Evolutionary conservation across 2,888 invertebrate genomes (phyloP), one percentile per base, ranked within the genome.

Genomic region (Salpingus planirostris): DNA sequence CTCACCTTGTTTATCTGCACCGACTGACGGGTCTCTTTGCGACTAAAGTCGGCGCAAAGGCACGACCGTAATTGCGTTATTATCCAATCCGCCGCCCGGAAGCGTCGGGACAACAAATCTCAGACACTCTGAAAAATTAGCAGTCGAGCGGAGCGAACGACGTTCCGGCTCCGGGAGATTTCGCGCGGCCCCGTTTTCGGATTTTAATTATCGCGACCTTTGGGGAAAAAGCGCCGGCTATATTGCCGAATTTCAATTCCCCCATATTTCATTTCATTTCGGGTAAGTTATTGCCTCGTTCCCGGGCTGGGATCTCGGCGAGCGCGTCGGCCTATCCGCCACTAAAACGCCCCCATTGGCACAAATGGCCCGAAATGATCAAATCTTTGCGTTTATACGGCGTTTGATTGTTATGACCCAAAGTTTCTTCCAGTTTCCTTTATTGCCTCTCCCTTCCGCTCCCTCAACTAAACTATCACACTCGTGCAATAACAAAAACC

Each of bases 311-410:
- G 44, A 27, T 42, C 33, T 28, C 29, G 24, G 5, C 34, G 38
- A 34, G 42, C 40, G 44, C 38, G 30, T 29, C 29, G 28, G 30
- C 31, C 40, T 24, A 32, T 14, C 27, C 21, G 31, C 15, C 40
- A 44, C 49, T 56, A 52, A 54, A 57, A 56, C 53, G 54, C 49
- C 46, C 48, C 51, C 54, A 52, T 55, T 55, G 55, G 57, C 59
- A 55, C 55, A 57, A 60, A 60, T 58, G 57, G 56, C 38, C 44
- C 49, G 59, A 55, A 54, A 59, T 59, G 59, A 59, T 60, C 56
- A 51, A 58, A 60, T 60, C 57, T 54, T 50, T 40, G 52, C 50
- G 55, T 58, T 57, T 57, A 59, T 59, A 52, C 48, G 46, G 47
- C 54, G 55, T 52, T 55, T 54, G 55, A 58, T 59, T 57, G 54